Conservation (phyloP, 1,140 invertebrate species). For the Coelopa frigida region DNA sequence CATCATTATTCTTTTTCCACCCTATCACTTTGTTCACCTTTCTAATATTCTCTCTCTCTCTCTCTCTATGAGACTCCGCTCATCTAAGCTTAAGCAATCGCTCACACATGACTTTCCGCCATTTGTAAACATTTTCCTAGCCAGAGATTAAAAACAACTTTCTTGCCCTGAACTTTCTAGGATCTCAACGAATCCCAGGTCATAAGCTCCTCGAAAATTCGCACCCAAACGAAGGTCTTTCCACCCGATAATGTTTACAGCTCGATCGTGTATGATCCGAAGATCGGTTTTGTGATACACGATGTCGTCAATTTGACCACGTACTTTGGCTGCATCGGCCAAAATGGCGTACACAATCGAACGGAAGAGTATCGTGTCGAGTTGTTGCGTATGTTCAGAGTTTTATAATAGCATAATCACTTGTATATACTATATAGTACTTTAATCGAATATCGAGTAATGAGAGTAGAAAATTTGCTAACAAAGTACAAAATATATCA, state of each 20-base stretch:
- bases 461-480: too few species aligned
- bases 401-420: too few species aligned
- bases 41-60: too few species aligned
- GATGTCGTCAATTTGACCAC: neutral
- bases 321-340: conserved; percentile 7
- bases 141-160: neutral
- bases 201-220: conserved; percentile 5
- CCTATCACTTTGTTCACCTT: too few species aligned
- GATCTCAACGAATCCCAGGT: neutral
- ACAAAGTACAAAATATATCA: too few species aligned
- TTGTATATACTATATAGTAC: too few species aligned
- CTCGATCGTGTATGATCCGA: conserved; percentile 8
- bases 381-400: neutral
- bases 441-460: too few species aligned
- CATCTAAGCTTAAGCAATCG: too few species aligned
- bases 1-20: too few species aligned
- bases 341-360: neutral
- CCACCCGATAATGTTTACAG: conserved; percentile 4
- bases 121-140: too few species aligned
- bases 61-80: too few species aligned
- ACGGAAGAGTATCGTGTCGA: neutral
- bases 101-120: too few species aligned
- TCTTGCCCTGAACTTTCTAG: conserved; percentile 1
- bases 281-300: conserved; percentile 9
- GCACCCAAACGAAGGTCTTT: neutral